A percentile compares a stretch with the other conserved stretches of the same genome.
Conservation (phyloP, 2,113 vertebrate species). For the Lophura nycthemera region DNA sequence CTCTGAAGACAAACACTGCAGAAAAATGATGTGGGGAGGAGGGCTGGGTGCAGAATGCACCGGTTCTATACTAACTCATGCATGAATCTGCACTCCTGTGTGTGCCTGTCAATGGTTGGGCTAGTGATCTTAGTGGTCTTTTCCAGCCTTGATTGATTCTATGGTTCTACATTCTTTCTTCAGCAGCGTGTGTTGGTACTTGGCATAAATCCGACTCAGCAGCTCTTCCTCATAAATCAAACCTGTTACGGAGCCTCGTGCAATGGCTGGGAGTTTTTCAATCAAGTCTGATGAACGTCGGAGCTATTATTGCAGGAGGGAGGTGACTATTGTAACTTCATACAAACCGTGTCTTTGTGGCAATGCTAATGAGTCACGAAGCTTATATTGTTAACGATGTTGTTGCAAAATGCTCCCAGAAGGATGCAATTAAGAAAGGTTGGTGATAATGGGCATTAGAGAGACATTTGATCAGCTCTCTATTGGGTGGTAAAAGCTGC, state of each 20-base stretch:
- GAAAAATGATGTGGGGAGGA: neutral
- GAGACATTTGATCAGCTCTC: neutral
- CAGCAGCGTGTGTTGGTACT: neutral
- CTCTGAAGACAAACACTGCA: neutral
- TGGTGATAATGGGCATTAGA: neutral
- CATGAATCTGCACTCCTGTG: neutral
- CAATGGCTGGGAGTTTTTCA: neutral
- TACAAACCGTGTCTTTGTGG: neutral
- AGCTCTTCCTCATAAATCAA: neutral
- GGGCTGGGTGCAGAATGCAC: neutral
- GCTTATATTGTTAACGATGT: neutral
- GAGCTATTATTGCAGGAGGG: neutral
- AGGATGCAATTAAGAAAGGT: constrained; percentile 1
- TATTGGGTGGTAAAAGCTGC: neutral
- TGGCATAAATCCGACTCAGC: neutral
- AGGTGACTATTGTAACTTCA: neutral
- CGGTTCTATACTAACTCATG: rapidly evolving
- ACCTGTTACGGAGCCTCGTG: neutral
- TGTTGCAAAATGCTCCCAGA: neutral
- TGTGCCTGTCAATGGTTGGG: rapidly evolving
- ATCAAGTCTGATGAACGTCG: neutral
- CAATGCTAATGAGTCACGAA: neutral
- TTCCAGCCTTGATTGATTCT: no score
- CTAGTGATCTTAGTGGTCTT: no score
- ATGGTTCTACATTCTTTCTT: neutral